phyloP scores from a whole-genome alignment of 2,113 vertebrate genomes.

The Nanorana parkeri region DNA sequence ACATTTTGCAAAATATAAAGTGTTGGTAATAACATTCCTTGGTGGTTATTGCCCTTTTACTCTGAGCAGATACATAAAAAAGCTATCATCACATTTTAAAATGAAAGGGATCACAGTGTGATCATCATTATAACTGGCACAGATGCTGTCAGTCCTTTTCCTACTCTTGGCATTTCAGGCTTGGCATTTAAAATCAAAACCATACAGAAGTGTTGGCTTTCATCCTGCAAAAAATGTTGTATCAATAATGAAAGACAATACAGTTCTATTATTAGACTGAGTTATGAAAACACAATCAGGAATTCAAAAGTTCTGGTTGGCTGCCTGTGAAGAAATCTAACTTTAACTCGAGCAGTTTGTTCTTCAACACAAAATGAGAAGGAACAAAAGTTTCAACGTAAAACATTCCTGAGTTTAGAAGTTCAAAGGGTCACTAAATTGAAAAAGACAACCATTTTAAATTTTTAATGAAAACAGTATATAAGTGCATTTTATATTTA shows the following conservation, averaged over 20 bases:
- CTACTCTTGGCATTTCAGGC: constrained; percentile 45
- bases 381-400: not conserved
- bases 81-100: constrained; percentile 48
- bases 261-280: constrained; percentile 30
- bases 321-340: constrained; percentile 23
- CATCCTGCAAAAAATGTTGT: constrained; percentile 34
- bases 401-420: not conserved
- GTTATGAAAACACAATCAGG: constrained; percentile 33
- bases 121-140: constrained; percentile 46
- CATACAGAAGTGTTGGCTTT: constrained; percentile 29
- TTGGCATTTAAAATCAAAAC: constrained; percentile 40
- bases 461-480: not conserved
- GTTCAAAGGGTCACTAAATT: not conserved
- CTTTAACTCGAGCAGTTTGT: constrained; percentile 19
- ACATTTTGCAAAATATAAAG: constrained; percentile 50
- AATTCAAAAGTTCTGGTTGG: constrained; percentile 27
- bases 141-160: constrained; percentile 43
- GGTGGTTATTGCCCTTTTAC: constrained; percentile 49
- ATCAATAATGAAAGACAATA: constrained; percentile 36
- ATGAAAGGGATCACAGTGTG: constrained; percentile 44
- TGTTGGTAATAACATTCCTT: constrained; percentile 42
- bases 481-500: no score
- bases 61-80: constrained; percentile 50
- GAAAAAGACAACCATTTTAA: not conserved
- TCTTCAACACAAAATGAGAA: not conserved